These are phyloP conservation scores for Illadopsis cleaveri DNA, from an alignment of 2,113 vertebrate species.

Conservation along the genomic window DNA sequence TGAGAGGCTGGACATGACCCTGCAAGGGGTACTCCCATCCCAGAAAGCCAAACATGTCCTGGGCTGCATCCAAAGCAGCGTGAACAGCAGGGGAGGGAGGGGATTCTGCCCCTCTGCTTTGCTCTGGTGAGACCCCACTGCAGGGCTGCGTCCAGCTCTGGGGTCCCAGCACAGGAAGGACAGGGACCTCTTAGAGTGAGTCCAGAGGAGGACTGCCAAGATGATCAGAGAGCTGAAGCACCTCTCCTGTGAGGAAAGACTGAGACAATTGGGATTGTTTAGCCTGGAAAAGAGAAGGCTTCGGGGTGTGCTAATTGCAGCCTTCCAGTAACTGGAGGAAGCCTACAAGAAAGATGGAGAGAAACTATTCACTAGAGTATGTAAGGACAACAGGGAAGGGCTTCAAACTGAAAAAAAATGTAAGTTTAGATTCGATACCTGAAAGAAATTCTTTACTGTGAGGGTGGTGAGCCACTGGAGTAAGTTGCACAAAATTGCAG, in stretches of 20 bases:
- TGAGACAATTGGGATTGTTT: not conserved
- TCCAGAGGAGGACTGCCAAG: not conserved
- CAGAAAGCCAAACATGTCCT: fast-evolving
- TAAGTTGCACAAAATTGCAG: not conserved
- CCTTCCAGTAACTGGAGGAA: not conserved
- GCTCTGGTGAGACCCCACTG: not conserved
- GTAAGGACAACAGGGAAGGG: too few relatives aligned
- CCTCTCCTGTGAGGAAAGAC: not conserved
- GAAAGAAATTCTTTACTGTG: not conserved
- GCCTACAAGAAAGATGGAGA: not conserved
- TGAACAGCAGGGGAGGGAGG: not conserved
- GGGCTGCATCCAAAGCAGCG: fast-evolving
- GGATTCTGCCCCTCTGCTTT: not conserved
- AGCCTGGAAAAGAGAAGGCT: not conserved
- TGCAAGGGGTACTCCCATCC: fast-evolving
- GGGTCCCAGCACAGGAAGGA: not conserved
- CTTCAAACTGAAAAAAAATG: not conserved
- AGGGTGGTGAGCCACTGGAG: not conserved
- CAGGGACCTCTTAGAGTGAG: not conserved
- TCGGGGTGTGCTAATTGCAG: not conserved
- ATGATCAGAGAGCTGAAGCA: not conserved
- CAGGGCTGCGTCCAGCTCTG: not conserved
- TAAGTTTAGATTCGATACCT: not conserved
- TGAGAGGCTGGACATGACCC: not conserved
- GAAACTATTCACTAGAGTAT: not conserved